Evolutionary conservation across 1,140 invertebrate genomes (phyloP).

Genomic region (Ceratitis capitata): DNA sequence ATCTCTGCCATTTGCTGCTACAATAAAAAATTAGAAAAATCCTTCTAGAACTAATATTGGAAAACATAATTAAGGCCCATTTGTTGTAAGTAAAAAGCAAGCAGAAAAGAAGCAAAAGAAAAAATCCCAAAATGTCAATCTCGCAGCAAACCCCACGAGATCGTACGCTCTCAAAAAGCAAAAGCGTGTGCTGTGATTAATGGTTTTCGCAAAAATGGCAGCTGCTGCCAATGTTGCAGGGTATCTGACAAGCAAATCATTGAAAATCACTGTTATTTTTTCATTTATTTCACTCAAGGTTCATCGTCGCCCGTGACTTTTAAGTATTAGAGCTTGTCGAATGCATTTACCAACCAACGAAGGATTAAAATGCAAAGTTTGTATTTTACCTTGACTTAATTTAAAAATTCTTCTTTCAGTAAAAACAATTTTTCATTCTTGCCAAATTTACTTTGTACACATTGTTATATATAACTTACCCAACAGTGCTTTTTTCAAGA

Average conservation of each 20-base stretch:
- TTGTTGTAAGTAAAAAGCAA: no score
- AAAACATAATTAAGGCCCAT: no score
- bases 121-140: conserved; percentile 15
- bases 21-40: no score
- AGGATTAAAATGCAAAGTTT: not conserved
- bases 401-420: not conserved
- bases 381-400: not conserved
- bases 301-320: not conserved
- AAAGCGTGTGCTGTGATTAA: not conserved
- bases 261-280: not conserved
- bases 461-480: not conserved
- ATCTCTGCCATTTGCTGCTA: no score
- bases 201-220: conserved; percentile 29
- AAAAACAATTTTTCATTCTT: not conserved
- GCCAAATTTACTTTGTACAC: not conserved
- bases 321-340: not conserved
- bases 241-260: not conserved
- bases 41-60: no score
- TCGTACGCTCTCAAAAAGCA: not conserved
- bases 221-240: not conserved
- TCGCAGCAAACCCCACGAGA: not conserved
- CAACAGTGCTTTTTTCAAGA: not conserved
- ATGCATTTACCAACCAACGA: not conserved
- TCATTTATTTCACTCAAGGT: not conserved
- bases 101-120: not conserved